Conservation (phyloP, 2,888 invertebrate species). For the Eupeodes latifasciatus region DNA sequence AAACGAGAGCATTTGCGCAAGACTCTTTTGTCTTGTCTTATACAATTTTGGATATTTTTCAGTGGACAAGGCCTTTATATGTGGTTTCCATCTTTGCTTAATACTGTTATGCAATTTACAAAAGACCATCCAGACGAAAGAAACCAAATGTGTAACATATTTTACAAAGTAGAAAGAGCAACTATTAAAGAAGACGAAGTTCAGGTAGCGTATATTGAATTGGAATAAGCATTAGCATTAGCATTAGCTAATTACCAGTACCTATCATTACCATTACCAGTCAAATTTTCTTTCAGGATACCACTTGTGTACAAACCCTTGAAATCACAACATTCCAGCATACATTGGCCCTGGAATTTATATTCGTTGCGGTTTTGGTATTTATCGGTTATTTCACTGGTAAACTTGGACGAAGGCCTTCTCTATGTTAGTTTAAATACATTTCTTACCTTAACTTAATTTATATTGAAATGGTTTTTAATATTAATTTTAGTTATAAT, state of each 20-base stretch:
- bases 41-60: slow-evolving; percentile 81
- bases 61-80: slow-evolving; percentile 81
- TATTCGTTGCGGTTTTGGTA: slow-evolving; percentile 78
- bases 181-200: no score
- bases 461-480: background rate
- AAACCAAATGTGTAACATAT: slow-evolving; percentile 79
- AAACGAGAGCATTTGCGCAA: slow-evolving; percentile 78
- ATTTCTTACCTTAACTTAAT: background rate
- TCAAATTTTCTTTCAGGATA: slow-evolving; percentile 11
- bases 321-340: slow-evolving; percentile 80
- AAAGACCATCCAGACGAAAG: slow-evolving; percentile 75
- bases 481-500: slow-evolving; percentile 53
- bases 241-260: no score
- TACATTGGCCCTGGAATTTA: slow-evolving; percentile 79
- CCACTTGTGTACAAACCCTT: slow-evolving; percentile 66
- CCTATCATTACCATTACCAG: no score
- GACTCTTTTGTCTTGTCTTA: slow-evolving; percentile 79
- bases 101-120: slow-evolving; percentile 79
- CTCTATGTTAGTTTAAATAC: slow-evolving; percentile 74
- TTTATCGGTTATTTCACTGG: slow-evolving; percentile 78
- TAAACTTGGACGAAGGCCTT: slow-evolving; percentile 76
- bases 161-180: slow-evolving; percentile 69
- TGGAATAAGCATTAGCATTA: no score
- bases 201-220: background rate
- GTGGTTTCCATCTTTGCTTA: slow-evolving; percentile 82